phyloP scores from a whole-genome alignment of 1,140 invertebrate genomes.

The Brachionus plicatilis region DNA sequence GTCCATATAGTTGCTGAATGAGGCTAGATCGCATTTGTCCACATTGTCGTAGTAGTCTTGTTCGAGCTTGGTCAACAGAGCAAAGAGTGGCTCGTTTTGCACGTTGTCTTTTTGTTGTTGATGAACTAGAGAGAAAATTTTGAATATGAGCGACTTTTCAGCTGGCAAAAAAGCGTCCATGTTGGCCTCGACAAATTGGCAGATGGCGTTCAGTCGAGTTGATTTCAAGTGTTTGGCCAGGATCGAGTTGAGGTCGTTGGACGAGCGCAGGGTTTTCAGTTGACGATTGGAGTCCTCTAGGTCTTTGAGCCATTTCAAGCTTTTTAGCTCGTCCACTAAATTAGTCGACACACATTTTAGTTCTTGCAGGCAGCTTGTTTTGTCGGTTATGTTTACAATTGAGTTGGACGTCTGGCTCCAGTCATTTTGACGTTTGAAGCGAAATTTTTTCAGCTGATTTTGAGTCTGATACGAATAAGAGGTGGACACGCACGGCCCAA shows the following conservation, averaged over 20 bases:
- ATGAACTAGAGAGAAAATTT: not conserved
- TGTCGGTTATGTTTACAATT: not conserved
- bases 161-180: not conserved
- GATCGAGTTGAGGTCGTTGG: not conserved
- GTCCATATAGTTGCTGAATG: not conserved
- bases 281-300: not conserved
- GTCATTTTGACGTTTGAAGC: not conserved
- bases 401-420: not conserved
- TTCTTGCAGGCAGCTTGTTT: not conserved
- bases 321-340: not conserved
- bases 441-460: not conserved
- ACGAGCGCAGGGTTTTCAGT: not conserved
- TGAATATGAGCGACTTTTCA: not conserved
- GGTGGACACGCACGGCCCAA: not conserved
- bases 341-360: not conserved
- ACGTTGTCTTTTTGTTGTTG: not conserved
- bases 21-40: not conserved
- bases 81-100: not conserved
- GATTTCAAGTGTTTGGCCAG: not conserved
- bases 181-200: not conserved
- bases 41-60: not conserved
- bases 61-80: not conserved
- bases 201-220: not conserved
- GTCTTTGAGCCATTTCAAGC: conserved; percentile 1
- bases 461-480: not conserved